These are phyloP conservation scores for Macaria notata DNA, from an alignment of 2,888 invertebrate species.

Conservation along the genomic window DNA sequence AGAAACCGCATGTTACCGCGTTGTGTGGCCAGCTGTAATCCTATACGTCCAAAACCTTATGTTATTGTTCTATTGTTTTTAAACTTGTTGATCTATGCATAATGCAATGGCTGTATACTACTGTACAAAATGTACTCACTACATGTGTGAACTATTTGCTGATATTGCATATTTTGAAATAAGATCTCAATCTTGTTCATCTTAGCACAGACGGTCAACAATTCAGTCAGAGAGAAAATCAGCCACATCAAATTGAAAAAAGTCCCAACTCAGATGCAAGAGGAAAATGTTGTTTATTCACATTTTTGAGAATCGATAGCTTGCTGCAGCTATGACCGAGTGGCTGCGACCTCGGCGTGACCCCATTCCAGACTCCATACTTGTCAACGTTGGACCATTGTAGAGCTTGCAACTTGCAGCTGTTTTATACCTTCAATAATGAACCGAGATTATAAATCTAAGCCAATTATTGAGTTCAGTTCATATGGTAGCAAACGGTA, in stretches of 20 bases:
- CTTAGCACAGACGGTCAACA: too few species aligned
- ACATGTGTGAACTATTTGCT: too few species aligned
- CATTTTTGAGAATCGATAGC: conserved; percentile 44
- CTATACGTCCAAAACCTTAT: conserved; percentile 34
- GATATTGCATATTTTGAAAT: too few species aligned
- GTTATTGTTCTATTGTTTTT: conserved; percentile 40
- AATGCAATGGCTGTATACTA: too few species aligned
- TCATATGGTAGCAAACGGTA: too few species aligned
- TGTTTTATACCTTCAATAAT: conserved; percentile 33
- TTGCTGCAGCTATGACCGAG: conserved; percentile 55
- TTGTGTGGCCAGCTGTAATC: conserved; percentile 44
- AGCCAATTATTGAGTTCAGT: neutral
- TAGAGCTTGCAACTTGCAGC: conserved; percentile 45
- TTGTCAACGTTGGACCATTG: conserved; percentile 55
- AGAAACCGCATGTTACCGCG: conserved; percentile 26
- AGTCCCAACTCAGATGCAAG: conserved; percentile 10
- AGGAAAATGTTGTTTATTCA: conserved; percentile 32
- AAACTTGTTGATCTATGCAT: neutral
- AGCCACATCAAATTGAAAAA: too few species aligned
- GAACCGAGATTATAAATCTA: conserved; percentile 3
- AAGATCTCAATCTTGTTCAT: too few species aligned
- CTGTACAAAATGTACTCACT: too few species aligned
- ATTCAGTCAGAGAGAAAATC: too few species aligned
- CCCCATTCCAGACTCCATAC: conserved; percentile 71
- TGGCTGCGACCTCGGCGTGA: conserved; percentile 54